Evolutionary conservation across 2,888 invertebrate species (phyloP), one percentile per base, ranked within the genome.

Genomic region (Laspeyria flexula): DNA sequence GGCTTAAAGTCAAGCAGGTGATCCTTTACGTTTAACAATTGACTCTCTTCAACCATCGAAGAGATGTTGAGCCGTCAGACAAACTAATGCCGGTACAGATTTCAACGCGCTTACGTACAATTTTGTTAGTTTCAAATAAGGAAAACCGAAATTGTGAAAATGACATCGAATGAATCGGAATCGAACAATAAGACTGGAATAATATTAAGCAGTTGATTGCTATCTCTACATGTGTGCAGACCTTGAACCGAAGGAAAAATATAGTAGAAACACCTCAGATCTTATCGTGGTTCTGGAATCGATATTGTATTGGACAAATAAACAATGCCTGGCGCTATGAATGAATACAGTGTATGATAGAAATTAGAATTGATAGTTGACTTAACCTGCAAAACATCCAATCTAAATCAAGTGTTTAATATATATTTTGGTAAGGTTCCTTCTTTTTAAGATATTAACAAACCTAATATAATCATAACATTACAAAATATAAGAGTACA

Each of bases 21-120:
- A 65, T 67, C 61, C 54, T 55, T 65, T 47, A 34, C 42, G 29
- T 39, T 46, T 54, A 64, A 56, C 67, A 67, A 55, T 58, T 51
- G 53, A 67, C 68, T 68, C 65, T 67, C 59, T 67, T 67, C 65
- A 67, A 61, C 44, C 47, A 35, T 53, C 35, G 48, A 29, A 38
- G 39, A 54, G 51, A 60, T 46, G 50, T 66, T 38, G 38, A 50
- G 34, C 58, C 31, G 18, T 50, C 43, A 55, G 52, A 48, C 45
- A 5, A 33, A 50, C 43, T 58, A 67, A 66, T 50, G 30, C 39
- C 43, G 3, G 12, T 42, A 50, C 43, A 55, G 37, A 33, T 52
- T 50, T 46, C 27, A 31, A 50, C 41, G 50, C 41, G 45, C 50
- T 48, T 34, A 23, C 18, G 15, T 41, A 40, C n/a, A 45, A 25